phyloP scores from a whole-genome alignment of 2,888 invertebrate species.

The Opisthograptis luteolata region DNA sequence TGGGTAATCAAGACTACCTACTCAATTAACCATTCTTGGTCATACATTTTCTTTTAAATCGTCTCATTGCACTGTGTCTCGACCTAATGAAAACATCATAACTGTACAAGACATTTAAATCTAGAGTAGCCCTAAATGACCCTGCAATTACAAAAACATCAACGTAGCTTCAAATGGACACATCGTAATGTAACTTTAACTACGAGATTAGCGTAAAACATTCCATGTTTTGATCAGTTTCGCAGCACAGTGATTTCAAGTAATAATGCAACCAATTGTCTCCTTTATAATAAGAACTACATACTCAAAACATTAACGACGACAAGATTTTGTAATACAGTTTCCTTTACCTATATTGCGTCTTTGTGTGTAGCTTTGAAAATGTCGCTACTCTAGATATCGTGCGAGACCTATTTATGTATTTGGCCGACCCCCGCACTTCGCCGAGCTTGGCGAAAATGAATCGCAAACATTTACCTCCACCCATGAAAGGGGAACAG shows the following conservation, averaged over 20 bases:
- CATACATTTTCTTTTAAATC: too few species aligned
- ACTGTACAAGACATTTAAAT: constrained; percentile 4
- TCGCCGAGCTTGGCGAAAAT: constrained; percentile 45
- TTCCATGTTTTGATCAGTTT: constrained; percentile 5
- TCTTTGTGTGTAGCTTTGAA: constrained; percentile 40
- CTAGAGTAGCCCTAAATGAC: constrained; percentile 5
- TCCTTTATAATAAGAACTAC: neutral
- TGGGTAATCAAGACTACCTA: too few species aligned
- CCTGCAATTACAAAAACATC: constrained; percentile 15
- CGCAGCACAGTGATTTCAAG: constrained; percentile 5
- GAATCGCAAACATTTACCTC: constrained; percentile 54
- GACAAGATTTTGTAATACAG: neutral
- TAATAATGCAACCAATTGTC: neutral
- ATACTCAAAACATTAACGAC: neutral
- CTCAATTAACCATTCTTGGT: too few species aligned
- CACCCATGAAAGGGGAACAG: constrained; percentile 37
- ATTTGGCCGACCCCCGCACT: constrained; percentile 46
- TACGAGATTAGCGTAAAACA: constrained; percentile 5
- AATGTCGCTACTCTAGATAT: constrained; percentile 39
- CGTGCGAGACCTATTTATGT: constrained; percentile 62
- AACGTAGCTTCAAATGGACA: constrained; percentile 3
- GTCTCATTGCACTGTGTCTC: too few species aligned
- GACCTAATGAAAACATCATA: neutral
- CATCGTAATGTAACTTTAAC: constrained; percentile 17
- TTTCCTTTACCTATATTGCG: neutral